Evolutionary conservation across 2,888 invertebrate genomes (phyloP).

Genomic region (Piscicola geometra): DNA sequence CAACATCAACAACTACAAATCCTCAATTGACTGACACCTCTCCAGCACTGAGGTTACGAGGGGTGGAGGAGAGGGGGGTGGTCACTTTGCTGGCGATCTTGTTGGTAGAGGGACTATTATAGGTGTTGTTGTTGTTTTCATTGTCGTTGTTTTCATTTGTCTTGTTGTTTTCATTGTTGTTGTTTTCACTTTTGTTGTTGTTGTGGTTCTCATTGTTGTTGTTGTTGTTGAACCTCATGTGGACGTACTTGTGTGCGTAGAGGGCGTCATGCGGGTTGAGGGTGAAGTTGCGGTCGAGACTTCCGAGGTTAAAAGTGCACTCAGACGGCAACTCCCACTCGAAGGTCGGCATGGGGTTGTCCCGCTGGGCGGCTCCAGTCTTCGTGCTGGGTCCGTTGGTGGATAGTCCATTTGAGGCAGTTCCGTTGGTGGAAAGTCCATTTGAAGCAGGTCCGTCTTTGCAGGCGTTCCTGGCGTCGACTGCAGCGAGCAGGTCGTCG

Average conservation of each 20-base stretch:
- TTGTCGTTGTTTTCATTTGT: not conserved
- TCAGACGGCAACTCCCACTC: slow-evolving; percentile 26
- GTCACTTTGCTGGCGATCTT: not conserved
- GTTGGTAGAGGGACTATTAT: not conserved
- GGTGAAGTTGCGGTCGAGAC: slow-evolving; percentile 34
- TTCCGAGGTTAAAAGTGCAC: slow-evolving; percentile 30
- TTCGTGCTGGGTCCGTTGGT: not conserved
- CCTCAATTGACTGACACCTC: not conserved
- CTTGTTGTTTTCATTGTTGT: not conserved
- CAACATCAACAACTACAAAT: no score
- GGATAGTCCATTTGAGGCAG: not conserved
- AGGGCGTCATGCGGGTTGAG: slow-evolving; percentile 33
- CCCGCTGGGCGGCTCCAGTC: slow-evolving; percentile 1
- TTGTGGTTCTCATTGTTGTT: not conserved
- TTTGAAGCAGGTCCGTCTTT: not conserved
- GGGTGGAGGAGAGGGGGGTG: not conserved
- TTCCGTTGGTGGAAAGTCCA: not conserved
- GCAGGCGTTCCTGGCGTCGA: slow-evolving; percentile 20
- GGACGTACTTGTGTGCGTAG: slow-evolving; percentile 34
- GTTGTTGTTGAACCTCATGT: not conserved
- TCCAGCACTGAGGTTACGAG: not conserved
- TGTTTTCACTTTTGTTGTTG: not conserved
- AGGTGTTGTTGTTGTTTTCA: not conserved
- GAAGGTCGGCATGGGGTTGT: slow-evolving; percentile 26
- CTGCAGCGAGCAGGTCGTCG: slow-evolving; percentile 24